These are phyloP conservation scores for Epinotia nisella DNA, from an alignment of 2,888 invertebrate genomes.

Conservation along the genomic window DNA sequence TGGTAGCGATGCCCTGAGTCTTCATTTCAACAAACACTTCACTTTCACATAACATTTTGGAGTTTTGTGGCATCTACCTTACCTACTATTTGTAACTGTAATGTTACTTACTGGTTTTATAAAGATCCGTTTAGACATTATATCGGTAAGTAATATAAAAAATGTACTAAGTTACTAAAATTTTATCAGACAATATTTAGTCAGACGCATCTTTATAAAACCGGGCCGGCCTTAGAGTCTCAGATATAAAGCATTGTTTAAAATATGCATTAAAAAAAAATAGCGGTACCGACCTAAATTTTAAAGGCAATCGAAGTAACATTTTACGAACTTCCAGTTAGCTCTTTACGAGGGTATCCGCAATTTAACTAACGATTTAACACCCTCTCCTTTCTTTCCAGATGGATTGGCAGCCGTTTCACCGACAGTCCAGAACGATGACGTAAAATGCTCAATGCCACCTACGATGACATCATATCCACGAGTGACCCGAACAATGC, in stretches of 20 bases:
- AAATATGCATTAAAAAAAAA: not conserved
- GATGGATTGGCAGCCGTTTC: conserved; percentile 65
- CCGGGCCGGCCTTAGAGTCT: not conserved
- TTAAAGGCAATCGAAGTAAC: conserved; percentile 22
- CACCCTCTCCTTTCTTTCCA: conserved; percentile 60
- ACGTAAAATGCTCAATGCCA: conserved; percentile 59
- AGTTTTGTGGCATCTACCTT: no score
- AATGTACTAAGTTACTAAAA: no score
- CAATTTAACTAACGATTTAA: conserved; percentile 40
- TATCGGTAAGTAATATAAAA: no score
- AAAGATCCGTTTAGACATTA: no score
- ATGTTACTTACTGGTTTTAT: no score
- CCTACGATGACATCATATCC: conserved; percentile 56
- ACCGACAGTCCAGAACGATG: conserved; percentile 47
- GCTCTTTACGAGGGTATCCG: conserved; percentile 31
- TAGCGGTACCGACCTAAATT: conserved; percentile 17
- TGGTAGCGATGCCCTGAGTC: no score
- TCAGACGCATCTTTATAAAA: no score
- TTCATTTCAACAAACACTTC: no score
- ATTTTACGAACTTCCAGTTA: conserved; percentile 33
- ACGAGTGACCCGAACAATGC: conserved; percentile 61
- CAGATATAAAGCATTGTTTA: not conserved
- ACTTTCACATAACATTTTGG: no score
- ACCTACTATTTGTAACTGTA: no score
- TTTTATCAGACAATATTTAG: no score